A percentile compares a stretch with the other conserved stretches of the same genome.
These are phyloP conservation scores for Peromyscus nudipes DNA, from an alignment of 2,797 vertebrate genomes.

Conservation along the genomic window DNA sequence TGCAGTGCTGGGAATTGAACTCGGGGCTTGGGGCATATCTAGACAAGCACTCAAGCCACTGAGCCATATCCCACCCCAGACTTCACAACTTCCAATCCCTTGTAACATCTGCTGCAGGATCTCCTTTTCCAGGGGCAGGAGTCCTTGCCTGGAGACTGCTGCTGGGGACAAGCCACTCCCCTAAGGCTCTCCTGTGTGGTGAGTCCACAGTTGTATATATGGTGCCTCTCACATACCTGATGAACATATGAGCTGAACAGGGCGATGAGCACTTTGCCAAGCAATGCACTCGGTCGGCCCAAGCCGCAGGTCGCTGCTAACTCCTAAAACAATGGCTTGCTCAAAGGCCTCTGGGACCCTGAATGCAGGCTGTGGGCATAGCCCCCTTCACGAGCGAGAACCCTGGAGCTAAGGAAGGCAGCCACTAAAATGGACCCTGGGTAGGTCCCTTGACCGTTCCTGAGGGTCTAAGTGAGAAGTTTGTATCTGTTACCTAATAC, in stretches of 20 bases:
- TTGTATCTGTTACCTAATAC: not conserved
- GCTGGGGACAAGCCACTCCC: not conserved
- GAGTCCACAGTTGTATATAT: not conserved
- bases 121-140: not conserved
- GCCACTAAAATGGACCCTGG: not conserved
- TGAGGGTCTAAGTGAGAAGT: not conserved
- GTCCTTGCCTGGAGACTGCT: not conserved
- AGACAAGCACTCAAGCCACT: not conserved
- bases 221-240: not conserved
- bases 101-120: not conserved
- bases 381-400: not conserved
- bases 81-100: not conserved
- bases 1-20: not conserved
- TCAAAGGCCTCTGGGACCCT: not conserved
- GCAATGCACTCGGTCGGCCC: not conserved
- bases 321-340: not conserved
- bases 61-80: not conserved
- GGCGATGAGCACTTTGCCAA: not conserved
- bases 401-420: not conserved
- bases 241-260: not conserved
- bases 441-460: not conserved
- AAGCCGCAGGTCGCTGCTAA: not conserved
- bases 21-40: not conserved
- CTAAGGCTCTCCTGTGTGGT: accelerated
- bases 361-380: not conserved